phyloP scores from a whole-genome alignment of 37 sponge, comb jelly and placozoan species.

The Cliona cf. orientalis region DNA sequence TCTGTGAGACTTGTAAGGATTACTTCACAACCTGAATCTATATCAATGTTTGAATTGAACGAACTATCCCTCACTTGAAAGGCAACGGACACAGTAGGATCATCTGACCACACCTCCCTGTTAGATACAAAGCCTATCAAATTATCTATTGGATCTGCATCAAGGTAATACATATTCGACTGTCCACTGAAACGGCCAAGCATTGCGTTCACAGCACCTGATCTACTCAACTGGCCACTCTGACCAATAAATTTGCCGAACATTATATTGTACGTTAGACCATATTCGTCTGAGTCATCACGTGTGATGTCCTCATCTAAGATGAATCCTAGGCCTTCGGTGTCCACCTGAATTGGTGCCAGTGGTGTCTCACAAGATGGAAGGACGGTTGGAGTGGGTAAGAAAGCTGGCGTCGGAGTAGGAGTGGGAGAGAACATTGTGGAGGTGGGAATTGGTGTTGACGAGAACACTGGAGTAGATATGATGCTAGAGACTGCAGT shows the following conservation, averaged over 20 bases:
- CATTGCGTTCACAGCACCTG: neutral
- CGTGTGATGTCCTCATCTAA: neutral
- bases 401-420: neutral
- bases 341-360: slow-evolving; percentile 14
- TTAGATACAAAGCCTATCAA: neutral
- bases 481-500: neutral
- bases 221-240: neutral
- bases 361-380: neutral
- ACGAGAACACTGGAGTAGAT: neutral
- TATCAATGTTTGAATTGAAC: neutral
- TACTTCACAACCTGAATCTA: neutral
- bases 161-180: neutral
- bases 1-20: neutral
- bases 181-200: neutral
- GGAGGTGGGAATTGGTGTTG: neutral
- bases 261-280: neutral
- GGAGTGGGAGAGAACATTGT: neutral
- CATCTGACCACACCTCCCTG: slow-evolving; percentile 6
- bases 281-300: neutral
- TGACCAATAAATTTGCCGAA: slow-evolving; percentile 15
- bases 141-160: neutral
- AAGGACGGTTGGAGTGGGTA: neutral
- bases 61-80: slow-evolving; percentile 30
- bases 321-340: slow-evolving; percentile 8
- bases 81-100: neutral